Conservation (phyloP, 2,888 invertebrate genomes). For the Tanypteryx hageni region DNA sequence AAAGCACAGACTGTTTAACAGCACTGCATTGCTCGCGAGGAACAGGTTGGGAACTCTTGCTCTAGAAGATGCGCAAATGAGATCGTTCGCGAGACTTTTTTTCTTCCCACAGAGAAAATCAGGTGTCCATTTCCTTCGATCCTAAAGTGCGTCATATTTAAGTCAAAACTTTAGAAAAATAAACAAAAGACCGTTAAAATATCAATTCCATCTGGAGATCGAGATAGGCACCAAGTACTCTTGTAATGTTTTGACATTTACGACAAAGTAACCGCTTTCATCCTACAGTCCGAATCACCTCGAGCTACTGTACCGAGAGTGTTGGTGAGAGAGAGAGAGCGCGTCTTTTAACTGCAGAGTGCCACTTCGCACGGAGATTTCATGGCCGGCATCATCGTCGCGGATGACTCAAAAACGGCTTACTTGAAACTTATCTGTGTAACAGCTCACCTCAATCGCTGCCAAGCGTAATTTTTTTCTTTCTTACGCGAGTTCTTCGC, state of each 20-base stretch:
- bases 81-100: not conserved
- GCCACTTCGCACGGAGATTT: not conserved
- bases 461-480: not conserved
- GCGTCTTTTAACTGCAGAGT: not conserved
- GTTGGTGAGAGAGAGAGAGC: not conserved
- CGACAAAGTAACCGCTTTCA: constrained; percentile 46
- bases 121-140: not conserved
- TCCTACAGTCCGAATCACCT: not conserved
- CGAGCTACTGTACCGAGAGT: not conserved
- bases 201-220: not conserved
- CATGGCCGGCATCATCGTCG: not conserved
- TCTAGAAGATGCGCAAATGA: no score
- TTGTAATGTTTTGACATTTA: constrained; percentile 36
- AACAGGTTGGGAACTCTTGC: no score
- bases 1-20: not conserved
- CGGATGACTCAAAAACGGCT: constrained; percentile 5
- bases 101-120: not conserved
- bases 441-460: not conserved
- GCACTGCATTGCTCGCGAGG: not conserved
- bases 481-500: not conserved
- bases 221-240: not conserved
- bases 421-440: constrained; percentile 14
- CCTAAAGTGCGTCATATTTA: not conserved
- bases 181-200: not conserved
- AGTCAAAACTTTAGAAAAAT: not conserved